Evolutionary conservation across 2,888 invertebrate genomes (phyloP).

Genomic region (Lucinisca nassula): DNA sequence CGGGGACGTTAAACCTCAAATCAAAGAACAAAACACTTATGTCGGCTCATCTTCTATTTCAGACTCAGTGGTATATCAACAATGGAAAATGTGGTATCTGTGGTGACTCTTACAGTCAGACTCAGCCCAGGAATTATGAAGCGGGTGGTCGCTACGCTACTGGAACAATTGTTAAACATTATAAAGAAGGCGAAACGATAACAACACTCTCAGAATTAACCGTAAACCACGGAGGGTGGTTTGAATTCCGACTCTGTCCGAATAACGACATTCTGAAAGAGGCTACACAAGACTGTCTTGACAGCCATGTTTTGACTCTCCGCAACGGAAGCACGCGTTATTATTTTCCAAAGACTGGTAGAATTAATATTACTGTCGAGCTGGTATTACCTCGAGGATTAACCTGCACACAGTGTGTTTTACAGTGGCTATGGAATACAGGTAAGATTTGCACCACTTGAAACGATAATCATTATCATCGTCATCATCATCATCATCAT

Average conservation of each 20-base stretch:
- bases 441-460: too few species aligned
- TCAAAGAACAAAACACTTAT: too few species aligned
- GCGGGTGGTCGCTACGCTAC: slow-evolving; percentile 73
- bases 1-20: too few species aligned
- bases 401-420: slow-evolving; percentile 9
- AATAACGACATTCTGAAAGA: slow-evolving; percentile 70
- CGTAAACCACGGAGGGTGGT: slow-evolving; percentile 85
- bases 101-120: not conserved
- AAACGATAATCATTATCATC: too few species aligned
- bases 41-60: not conserved
- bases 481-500: too few species aligned
- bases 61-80: not conserved
- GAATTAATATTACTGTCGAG: not conserved
- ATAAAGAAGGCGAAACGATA: slow-evolving; percentile 79
- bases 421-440: slow-evolving; percentile 25
- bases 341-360: not conserved
- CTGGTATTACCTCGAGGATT: slow-evolving; percentile 13
- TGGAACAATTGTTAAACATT: slow-evolving; percentile 81
- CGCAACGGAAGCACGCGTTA: slow-evolving; percentile 23
- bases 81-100: slow-evolving; percentile 2
- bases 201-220: slow-evolving; percentile 82
- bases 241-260: slow-evolving; percentile 85
- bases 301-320: slow-evolving; percentile 73
- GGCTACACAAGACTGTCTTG: slow-evolving; percentile 82
- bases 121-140: not conserved